Conservation (phyloP, 2,888 invertebrate species). For the Sympetrum striolatum region DNA sequence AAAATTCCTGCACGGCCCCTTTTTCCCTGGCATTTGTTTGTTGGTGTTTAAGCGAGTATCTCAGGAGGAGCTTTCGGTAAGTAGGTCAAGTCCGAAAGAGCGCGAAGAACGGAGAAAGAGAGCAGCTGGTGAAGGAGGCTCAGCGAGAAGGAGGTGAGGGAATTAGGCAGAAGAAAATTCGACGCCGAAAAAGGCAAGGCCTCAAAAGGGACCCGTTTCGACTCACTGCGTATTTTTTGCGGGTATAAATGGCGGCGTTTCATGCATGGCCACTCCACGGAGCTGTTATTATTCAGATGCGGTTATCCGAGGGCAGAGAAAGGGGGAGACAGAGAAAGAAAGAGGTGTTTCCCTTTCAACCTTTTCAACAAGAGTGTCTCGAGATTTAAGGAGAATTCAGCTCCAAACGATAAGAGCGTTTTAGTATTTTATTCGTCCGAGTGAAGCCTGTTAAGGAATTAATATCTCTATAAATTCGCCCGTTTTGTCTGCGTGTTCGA, state of each 20-base stretch:
- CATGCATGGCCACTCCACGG: neutral
- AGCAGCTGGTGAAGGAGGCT: neutral
- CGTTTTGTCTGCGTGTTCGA: neutral
- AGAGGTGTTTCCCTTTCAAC: neutral
- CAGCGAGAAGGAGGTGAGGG: neutral
- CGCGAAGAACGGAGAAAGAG: neutral
- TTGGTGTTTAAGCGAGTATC: too few species aligned
- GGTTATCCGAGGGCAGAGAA: neutral
- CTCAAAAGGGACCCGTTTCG: neutral
- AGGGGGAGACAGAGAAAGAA: neutral
- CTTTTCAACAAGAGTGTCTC: neutral
- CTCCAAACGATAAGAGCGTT: neutral
- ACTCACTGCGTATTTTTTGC: neutral
- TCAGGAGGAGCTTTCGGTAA: neutral
- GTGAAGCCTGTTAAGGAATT: neutral
- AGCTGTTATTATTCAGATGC: neutral
- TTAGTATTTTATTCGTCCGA: neutral
- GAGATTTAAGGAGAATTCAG: neutral
- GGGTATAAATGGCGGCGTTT: neutral
- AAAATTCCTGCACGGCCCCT: too few species aligned
- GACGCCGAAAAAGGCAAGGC: neutral
- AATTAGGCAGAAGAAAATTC: neutral
- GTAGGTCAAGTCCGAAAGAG: neutral
- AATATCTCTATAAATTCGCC: neutral
- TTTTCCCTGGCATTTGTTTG: too few species aligned